Evolutionary conservation across 2,797 vertebrate species (phyloP).

Genomic region (Cryptoprocta ferox): DNA sequence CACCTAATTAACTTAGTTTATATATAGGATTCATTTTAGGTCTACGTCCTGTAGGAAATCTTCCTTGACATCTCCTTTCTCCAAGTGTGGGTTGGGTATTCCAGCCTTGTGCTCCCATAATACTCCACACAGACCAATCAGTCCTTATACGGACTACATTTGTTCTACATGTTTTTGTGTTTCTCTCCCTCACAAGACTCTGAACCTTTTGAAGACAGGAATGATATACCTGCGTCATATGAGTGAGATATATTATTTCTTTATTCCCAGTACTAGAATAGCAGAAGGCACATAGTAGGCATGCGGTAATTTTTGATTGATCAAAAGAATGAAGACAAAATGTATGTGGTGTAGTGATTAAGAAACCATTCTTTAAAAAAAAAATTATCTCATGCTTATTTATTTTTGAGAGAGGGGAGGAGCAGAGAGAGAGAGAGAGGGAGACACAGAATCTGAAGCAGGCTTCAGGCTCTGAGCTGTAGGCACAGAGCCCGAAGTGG

Average conservation of each 20-base stretch:
- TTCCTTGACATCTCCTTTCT: background rate
- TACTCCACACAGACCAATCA: background rate
- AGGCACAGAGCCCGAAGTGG: too few species aligned
- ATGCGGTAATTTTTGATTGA: background rate
- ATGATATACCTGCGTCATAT: background rate
- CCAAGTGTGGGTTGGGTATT: background rate
- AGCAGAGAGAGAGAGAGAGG: too few species aligned
- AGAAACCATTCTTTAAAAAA: background rate
- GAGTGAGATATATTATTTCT: background rate
- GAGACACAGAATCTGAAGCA: too few species aligned
- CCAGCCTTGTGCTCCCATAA: background rate
- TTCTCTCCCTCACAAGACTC: background rate
- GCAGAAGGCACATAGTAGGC: background rate
- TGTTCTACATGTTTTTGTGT: background rate
- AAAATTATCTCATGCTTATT: too few species aligned
- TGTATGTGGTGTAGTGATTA: background rate
- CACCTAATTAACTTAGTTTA: constrained; percentile 12
- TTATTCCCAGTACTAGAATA: background rate
- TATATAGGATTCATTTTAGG: constrained; percentile 30
- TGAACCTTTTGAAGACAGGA: background rate
- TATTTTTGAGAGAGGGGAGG: too few species aligned
- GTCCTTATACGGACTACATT: background rate
- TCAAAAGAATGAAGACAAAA: background rate
- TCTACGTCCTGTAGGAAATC: background rate
- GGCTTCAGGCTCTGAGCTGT: too few species aligned